Conservation (phyloP, 1,140 invertebrate species). For the Zaprionus capensis region DNA sequence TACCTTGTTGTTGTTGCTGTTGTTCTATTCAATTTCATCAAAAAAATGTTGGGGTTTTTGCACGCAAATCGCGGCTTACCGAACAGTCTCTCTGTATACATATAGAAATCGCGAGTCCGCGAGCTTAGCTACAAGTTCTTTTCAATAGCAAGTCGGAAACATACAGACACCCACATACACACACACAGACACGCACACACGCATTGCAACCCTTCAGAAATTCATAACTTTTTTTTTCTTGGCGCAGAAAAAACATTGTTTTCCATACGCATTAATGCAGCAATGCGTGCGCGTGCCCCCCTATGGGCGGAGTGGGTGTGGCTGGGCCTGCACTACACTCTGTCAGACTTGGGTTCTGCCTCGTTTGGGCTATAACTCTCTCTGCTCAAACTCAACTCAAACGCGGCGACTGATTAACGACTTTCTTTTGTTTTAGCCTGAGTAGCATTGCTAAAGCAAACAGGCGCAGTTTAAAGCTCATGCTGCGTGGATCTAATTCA, state of each 20-base stretch:
- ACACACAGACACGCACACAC: conserved; percentile 18
- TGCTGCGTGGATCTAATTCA: not conserved
- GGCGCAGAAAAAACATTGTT: conserved; percentile 60
- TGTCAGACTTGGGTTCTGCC: conserved; percentile 28
- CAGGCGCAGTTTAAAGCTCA: not conserved
- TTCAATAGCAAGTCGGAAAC: conserved; percentile 45
- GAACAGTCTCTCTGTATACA: conserved; percentile 27
- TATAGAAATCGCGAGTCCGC: conserved; percentile 52
- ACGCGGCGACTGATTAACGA: conserved; percentile 40
- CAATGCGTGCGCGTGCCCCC: conserved; percentile 57
- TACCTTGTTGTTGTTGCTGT: conserved; percentile 19
- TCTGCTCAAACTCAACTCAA: no score
- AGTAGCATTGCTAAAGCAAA: not conserved
- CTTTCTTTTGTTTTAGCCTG: conserved; percentile 39
- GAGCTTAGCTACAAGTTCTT: conserved; percentile 55
- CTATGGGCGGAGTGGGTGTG: conserved; percentile 5
- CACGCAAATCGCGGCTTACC: conserved; percentile 77
- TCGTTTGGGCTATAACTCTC: conserved; percentile 23
- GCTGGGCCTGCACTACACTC: conserved; percentile 1
- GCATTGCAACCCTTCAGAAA: conserved; percentile 56
- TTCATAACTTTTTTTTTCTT: conserved; percentile 53
- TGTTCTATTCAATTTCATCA: conserved; percentile 61
- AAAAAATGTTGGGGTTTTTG: conserved; percentile 23
- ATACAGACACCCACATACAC: not conserved
- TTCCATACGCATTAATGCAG: conserved; percentile 82